Evolutionary conservation across 2,888 invertebrate species (phyloP), one percentile per base, ranked within the genome.

Genomic region (Orchesella flavescens): DNA sequence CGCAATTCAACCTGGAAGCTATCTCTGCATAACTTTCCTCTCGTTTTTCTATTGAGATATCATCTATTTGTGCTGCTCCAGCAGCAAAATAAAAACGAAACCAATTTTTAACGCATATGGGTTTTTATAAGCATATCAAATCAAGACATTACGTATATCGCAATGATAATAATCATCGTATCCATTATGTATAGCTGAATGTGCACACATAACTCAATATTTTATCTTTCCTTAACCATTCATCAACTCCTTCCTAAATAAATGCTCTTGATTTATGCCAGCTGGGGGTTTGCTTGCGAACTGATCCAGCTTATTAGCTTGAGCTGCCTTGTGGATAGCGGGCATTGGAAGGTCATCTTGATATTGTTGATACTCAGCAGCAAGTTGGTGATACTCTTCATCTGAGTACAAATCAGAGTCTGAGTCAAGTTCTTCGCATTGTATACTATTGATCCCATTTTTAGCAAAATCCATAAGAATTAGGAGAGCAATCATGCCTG

Each of bases 1-100:
- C 83, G 68, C 85, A 85, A 2, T 75, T 69, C 19, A 85, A 44
- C 34, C 76, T 71, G 21, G 21, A n/a, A 46, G 57, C 55, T n/a
- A 80, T 65, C 19, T 79, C 68, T 17, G 46, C 65, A 46, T 82
- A 84, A 10, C 71, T 73, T 61, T 84, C 84, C 57, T 63, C 73
- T 2, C 68, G 10, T 44, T 44, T 15, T 68, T 34, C 21, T 12
- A 12, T 15, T 49, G 49, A 49, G 49, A 12, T 49, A 49, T 12
- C 49, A 49, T 49, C 49, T 17, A 17, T 57, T 57, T 61, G 10
- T 66, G 75, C 46, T 75, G 75, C 55, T 10, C 55, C 24, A 13
- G 55, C 71, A 53, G 57, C 53, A 53, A 17, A n/a, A 53, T 53
- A 53, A 53, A 17, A 13, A 53, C n/a, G 55, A 46, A 24, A 23